These are phyloP conservation scores for Cynoglossus semilaevis DNA, from an alignment of 2,113 vertebrate genomes.

Conservation along the genomic window DNA sequence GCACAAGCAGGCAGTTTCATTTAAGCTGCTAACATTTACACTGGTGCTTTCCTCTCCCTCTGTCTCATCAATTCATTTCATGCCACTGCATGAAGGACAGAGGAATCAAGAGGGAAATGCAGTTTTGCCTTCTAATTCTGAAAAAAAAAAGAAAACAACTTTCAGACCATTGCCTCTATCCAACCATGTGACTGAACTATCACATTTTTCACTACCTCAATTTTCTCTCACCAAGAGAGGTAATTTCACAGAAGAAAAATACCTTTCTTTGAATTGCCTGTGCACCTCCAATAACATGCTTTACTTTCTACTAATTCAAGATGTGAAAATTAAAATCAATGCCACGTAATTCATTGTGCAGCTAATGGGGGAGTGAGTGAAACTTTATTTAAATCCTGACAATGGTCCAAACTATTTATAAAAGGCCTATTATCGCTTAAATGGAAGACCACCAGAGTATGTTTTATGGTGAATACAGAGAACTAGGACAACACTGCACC, in stretches of 20 bases:
- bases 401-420: conserved; percentile 41
- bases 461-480: conserved; percentile 26
- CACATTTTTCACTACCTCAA: conserved; percentile 60
- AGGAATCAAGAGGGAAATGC: conserved; percentile 56
- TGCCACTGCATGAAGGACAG: conserved; percentile 63
- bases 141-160: conserved; percentile 67
- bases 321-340: conserved; percentile 67
- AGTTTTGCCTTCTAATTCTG: conserved; percentile 65
- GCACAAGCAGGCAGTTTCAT: conserved; percentile 56
- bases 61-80: conserved; percentile 67
- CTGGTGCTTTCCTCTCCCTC: conserved; percentile 48
- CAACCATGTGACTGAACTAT: conserved; percentile 61
- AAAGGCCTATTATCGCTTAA: conserved; percentile 48
- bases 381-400: conserved; percentile 46
- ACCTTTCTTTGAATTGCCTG: conserved; percentile 37
- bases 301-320: conserved; percentile 44
- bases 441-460: conserved; percentile 33
- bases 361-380: conserved; percentile 53
- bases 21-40: conserved; percentile 65
- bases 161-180: conserved; percentile 47
- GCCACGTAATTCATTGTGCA: conserved; percentile 57
- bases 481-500: conserved; percentile 19
- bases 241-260: conserved; percentile 62
- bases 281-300: conserved; percentile 64
- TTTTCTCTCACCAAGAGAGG: conserved; percentile 66